Percentiles rank a stretch among this genome's conserved stretches.
These are phyloP conservation scores for Parapristionchus giblindavisi DNA, from an alignment of 2,888 invertebrate species.

Conservation along the genomic window DNA sequence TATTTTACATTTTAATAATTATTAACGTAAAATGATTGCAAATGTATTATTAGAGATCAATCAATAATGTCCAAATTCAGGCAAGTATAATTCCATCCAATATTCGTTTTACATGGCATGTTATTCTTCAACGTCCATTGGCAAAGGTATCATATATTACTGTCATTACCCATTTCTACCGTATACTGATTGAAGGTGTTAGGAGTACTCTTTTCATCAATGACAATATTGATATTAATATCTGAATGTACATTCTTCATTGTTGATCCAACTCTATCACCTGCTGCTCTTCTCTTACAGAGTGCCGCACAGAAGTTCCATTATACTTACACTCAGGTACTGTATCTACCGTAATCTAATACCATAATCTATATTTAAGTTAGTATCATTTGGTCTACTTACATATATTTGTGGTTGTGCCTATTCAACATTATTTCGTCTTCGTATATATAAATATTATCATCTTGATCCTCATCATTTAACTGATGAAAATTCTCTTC, in stretches of 20 bases:
- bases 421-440: conserved; percentile 95
- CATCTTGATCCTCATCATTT: conserved; percentile 96
- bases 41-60: no score
- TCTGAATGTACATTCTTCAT: conserved; percentile 98
- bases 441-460: conserved; percentile 92
- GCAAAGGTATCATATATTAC: conserved; percentile 38
- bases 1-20: no score
- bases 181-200: conserved; percentile 74
- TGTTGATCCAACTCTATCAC: conserved; percentile 87
- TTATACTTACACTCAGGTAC: conserved; percentile 91
- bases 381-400: conserved; percentile 88
- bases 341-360: neutral
- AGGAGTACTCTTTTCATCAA: conserved; percentile 76
- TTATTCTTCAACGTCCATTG: conserved; percentile 80
- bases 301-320: conserved; percentile 84
- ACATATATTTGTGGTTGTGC: conserved; percentile 96
- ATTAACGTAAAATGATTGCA: no score
- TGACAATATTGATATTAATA: conserved; percentile 95
- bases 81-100: conserved; percentile 21
- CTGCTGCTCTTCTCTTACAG: conserved; percentile 93
- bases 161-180: neutral
- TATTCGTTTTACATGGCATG: conserved; percentile 48
- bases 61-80: no score
- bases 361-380: conserved; percentile 73
- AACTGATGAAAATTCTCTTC: conserved; percentile 97